phyloP scores from a whole-genome alignment of 2,113 vertebrate species.

The Syngnathus typhle region DNA sequence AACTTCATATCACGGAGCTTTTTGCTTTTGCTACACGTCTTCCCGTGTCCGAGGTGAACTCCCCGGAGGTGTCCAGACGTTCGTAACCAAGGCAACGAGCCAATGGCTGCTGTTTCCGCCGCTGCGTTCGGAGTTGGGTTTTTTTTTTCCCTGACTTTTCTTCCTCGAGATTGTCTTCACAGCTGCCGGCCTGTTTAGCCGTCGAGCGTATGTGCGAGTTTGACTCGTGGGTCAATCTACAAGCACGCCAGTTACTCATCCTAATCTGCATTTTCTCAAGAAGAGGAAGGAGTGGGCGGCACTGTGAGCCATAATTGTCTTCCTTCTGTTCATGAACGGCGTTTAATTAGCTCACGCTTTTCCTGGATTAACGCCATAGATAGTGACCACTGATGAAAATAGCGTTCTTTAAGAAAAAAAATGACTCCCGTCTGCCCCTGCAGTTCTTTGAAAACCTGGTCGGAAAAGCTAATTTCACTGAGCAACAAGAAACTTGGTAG shows the following conservation, averaged over 20 bases:
- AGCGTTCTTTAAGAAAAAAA: background rate
- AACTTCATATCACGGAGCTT: background rate
- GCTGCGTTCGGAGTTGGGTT: background rate
- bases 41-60: background rate
- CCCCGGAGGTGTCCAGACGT: slow-evolving; percentile 1
- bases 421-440: background rate
- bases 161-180: background rate
- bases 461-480: too few relatives aligned
- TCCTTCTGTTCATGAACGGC: background rate
- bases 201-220: background rate
- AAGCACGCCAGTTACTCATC: slow-evolving; percentile 26
- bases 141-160: background rate
- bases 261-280: slow-evolving; percentile 27
- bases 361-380: background rate
- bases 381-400: background rate
- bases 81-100: slow-evolving; percentile 31
- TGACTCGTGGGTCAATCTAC: slow-evolving; percentile 16
- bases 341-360: background rate
- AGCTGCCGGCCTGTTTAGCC: background rate
- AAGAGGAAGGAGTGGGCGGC: background rate
- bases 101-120: slow-evolving; percentile 15
- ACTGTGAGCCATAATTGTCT: background rate
- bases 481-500: too few relatives aligned
- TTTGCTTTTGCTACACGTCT: background rate
- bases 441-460: too few relatives aligned